These are phyloP conservation scores for Zeuzera pyrina DNA, from an alignment of 2,888 invertebrate genomes.

Conservation along the genomic window DNA sequence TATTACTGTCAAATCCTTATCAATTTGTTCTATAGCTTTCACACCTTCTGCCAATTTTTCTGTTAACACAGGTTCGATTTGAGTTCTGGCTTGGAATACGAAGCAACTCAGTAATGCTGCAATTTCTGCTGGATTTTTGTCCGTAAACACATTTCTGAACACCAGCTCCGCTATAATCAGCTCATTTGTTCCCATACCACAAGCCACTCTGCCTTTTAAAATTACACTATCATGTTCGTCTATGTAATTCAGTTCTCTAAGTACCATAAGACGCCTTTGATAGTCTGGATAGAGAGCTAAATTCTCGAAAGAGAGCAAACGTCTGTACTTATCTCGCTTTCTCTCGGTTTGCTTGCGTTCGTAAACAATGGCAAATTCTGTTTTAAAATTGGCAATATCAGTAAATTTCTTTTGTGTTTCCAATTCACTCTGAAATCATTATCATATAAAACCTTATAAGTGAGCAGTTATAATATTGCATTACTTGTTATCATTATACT, in stretches of 20 bases:
- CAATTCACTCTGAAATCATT: constrained; percentile 55
- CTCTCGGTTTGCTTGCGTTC: constrained; percentile 82
- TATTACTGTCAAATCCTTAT: constrained; percentile 75
- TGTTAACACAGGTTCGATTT: constrained; percentile 72
- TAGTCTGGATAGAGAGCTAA: constrained; percentile 93
- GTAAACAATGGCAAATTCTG: constrained; percentile 83
- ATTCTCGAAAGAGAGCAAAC: constrained; percentile 86
- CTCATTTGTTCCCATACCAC: constrained; percentile 78
- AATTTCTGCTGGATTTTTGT: constrained; percentile 91
- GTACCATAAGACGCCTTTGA: constrained; percentile 81
- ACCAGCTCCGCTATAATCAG: constrained; percentile 95
- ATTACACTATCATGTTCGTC: constrained; percentile 64
- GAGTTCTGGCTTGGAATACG: constrained; percentile 90
- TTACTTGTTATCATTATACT: too few relatives aligned
- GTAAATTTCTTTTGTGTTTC: constrained; percentile 74
- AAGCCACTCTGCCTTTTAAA: constrained; percentile 60
- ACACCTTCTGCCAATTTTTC: constrained; percentile 77
- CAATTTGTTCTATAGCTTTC: constrained; percentile 78
- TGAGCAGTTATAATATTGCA: too few relatives aligned
- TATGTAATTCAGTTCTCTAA: constrained; percentile 81
- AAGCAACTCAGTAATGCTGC: constrained; percentile 94
- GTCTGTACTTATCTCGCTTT: constrained; percentile 78
- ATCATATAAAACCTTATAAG: too few relatives aligned
- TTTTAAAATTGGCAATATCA: constrained; percentile 84
- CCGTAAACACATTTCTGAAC: constrained; percentile 89